Evolutionary conservation across 2,888 invertebrate species (phyloP), one percentile per base, ranked within the genome.

Genomic region (Anarsia innoxiella): DNA sequence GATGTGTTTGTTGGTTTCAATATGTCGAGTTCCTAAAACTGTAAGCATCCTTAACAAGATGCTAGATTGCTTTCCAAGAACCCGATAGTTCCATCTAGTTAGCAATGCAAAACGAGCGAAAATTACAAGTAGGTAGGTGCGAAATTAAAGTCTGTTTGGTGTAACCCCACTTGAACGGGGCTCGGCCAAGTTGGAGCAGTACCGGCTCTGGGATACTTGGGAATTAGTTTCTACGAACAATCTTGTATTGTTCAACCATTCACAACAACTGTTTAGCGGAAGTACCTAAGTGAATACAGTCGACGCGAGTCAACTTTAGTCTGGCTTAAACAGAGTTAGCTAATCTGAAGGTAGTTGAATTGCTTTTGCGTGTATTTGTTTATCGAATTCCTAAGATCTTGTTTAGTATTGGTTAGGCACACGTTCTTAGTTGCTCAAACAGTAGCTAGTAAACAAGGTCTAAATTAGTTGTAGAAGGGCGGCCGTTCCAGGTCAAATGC

Each of bases 171-270:
- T 59, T 59, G 56, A 65, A 55, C 56, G 50, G 51, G 56, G 64
- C 61, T 61, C 53, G 44, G 53, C 56, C 53, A 46, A 53, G 47
- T 58, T 54, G 49, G 56, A 49, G 52, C 51, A 48, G 51, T 54
- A 53, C 46, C 45, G 44, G 41, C 43, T 48, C 48, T 49, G 48
- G 40, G 46, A 61, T 66, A 64, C 65, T 68, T 59, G 43, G 51
- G 55, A 60, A 69, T 70, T 67, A 68, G 68, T 69, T 71, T 50
- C 53, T 41, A 41, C 37, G 47, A 56, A 59, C 63, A 59, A 59
- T 60, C 49, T 51, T 43, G 43, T 53, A 56, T 58, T 61, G 65
- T 59, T 49, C 38, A 53, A 50, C 51, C 52, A 53, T 53, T 49
- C 48, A 51, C 48, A 45, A 52, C 55, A 49, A 56, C 53, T 50